A percentile compares a stretch with the other conserved stretches of the same genome.
phyloP scores from a whole-genome alignment of 92 coral and sea anemone species.

The Umimayanthus kanabou region DNA sequence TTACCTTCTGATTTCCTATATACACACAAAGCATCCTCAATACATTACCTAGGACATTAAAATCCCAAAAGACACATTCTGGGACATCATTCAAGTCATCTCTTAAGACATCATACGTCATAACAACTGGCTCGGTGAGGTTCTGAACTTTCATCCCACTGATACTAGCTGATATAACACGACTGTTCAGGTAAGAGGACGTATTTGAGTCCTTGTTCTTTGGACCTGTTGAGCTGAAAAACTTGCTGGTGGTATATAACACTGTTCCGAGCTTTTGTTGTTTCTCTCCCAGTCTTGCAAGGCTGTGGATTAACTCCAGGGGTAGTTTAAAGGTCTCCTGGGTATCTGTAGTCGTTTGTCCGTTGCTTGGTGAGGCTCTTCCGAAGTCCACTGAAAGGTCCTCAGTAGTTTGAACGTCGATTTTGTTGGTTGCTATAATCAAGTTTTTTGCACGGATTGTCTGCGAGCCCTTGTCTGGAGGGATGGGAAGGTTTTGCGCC shows the following conservation, averaged over 20 bases:
- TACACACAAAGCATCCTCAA: not conserved
- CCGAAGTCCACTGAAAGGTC: not conserved
- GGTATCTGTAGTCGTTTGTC: not conserved
- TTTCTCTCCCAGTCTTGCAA: not conserved
- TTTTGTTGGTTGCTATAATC: conserved; percentile 11
- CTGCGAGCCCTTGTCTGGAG: not conserved
- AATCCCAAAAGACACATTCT: conserved; percentile 54
- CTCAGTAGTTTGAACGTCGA: not conserved
- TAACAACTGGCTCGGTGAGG: conserved; percentile 19
- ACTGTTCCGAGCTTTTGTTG: conserved; percentile 31
- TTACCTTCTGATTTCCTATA: not conserved
- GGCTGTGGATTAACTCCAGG: not conserved
- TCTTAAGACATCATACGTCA: not conserved
- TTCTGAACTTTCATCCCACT: not conserved
- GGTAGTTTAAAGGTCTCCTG: conserved; percentile 26
- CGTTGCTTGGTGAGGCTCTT: not conserved
- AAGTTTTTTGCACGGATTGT: conserved; percentile 21
- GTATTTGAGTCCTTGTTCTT: not conserved
- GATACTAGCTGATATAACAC: conserved; percentile 31
- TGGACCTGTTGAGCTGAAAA: not conserved
- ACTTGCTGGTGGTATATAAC: conserved; percentile 10
- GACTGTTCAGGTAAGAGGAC: conserved; percentile 17
- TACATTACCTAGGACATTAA: conserved; percentile 34
- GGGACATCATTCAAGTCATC: not conserved
- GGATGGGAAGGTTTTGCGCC: conserved; percentile 27